Evolutionary conservation across 1,140 invertebrate genomes (phyloP).

Genomic region (Melipona quadrifasciata): DNA sequence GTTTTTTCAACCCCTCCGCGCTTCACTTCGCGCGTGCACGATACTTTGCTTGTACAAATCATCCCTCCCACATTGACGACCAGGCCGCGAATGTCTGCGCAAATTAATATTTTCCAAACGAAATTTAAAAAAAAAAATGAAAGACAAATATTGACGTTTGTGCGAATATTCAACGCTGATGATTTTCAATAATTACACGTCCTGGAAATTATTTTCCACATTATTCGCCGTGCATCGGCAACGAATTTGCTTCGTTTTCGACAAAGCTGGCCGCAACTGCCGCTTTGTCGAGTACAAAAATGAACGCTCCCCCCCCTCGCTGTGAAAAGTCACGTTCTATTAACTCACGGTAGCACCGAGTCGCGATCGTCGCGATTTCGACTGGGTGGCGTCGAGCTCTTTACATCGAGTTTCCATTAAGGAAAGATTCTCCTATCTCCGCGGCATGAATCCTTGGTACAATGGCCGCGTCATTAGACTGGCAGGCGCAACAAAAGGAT

Average conservation of each 20-base stretch:
- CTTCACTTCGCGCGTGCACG: too few species aligned
- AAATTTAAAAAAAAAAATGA: too few species aligned
- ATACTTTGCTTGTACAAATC: background rate
- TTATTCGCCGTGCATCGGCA: too few species aligned
- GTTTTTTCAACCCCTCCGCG: background rate
- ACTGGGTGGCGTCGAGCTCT: background rate
- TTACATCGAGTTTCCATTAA: constrained; percentile 63
- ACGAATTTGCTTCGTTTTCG: too few species aligned
- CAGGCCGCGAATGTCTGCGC: too few species aligned
- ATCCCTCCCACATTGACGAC: background rate
- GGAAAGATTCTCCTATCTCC: constrained; percentile 55
- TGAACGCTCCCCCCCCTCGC: background rate
- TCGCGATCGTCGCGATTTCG: constrained; percentile 1
- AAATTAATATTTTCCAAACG: too few species aligned
- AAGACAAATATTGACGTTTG: too few species aligned
- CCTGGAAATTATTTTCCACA: too few species aligned
- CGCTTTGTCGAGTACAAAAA: background rate
- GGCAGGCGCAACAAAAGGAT: constrained; percentile 56
- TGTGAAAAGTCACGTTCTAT: constrained; percentile 13
- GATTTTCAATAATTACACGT: too few species aligned
- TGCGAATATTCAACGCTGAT: too few species aligned
- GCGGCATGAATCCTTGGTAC: constrained; percentile 20
- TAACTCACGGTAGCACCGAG: background rate
- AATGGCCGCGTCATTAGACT: constrained; percentile 61
- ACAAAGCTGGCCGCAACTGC: too few species aligned